Conservation (phyloP, 2,113 vertebrate genomes). For the Pogona vitticeps region DNA sequence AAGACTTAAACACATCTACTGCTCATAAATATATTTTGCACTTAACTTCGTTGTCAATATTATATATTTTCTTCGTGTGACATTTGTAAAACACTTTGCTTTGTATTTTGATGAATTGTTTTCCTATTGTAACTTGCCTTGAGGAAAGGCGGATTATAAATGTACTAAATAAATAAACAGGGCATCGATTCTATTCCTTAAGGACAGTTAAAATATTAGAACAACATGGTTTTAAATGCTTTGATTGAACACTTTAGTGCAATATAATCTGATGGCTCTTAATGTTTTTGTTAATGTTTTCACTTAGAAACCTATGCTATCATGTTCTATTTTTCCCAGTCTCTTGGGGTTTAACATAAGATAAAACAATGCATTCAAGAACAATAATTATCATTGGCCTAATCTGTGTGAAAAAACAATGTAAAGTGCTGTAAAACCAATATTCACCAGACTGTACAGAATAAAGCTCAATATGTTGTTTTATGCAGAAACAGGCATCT, state of each 20-base stretch:
- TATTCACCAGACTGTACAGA: background rate
- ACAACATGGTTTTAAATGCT: slow-evolving; percentile 6
- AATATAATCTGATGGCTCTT: background rate
- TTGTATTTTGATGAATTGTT: background rate
- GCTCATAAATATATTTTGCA: background rate
- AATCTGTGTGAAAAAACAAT: background rate
- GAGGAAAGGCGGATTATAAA: background rate
- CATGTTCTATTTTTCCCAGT: background rate
- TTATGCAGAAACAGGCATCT: background rate
- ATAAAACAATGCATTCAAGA: background rate
- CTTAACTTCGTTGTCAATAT: no score
- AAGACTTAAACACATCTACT: background rate
- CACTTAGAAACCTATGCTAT: background rate
- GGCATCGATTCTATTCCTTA: background rate
- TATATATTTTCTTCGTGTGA: background rate
- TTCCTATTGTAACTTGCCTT: background rate
- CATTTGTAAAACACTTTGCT: background rate
- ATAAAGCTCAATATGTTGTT: background rate
- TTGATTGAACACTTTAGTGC: slow-evolving; percentile 7
- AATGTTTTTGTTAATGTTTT: background rate
- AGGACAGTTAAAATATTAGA: slow-evolving; percentile 10
- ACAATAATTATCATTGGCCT: background rate
- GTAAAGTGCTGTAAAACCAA: background rate
- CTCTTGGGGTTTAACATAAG: background rate
- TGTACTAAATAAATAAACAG: background rate